phyloP scores from a whole-genome alignment of 2,113 vertebrate genomes.

The Lagopus leucura region DNA sequence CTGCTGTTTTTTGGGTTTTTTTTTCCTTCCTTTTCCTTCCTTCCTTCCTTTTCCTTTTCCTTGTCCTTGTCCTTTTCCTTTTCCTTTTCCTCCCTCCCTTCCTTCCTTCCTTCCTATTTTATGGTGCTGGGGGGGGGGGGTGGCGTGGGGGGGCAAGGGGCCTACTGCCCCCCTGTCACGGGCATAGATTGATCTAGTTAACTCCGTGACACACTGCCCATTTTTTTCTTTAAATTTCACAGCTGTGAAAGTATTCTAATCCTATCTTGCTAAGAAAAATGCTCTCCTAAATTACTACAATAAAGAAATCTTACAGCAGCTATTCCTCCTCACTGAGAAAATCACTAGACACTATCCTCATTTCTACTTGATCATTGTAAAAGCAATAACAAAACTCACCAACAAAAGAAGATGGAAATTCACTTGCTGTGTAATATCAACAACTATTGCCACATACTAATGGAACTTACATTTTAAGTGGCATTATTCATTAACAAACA shows the following conservation, averaged over 20 bases:
- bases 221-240: neutral
- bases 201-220: neutral
- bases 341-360: neutral
- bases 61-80: no score
- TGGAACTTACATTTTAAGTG: neutral
- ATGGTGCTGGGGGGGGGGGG: no score
- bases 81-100: no score
- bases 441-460: neutral
- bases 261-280: neutral
- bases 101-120: no score
- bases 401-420: neutral
- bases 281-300: neutral
- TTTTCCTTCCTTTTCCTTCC: no score
- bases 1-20: no score
- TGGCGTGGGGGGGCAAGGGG: no score
- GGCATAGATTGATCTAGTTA: no score
- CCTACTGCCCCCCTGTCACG: no score
- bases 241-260: neutral
- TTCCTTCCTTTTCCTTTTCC: no score
- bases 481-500: neutral
- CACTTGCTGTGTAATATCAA: neutral
- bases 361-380: neutral
- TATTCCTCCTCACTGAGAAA: neutral
- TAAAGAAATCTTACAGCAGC: neutral
- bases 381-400: neutral